Percentiles rank a stretch among this genome's conserved stretches.
Evolutionary conservation across 1,140 invertebrate species (phyloP).

Genomic region (Pantala flavescens): DNA sequence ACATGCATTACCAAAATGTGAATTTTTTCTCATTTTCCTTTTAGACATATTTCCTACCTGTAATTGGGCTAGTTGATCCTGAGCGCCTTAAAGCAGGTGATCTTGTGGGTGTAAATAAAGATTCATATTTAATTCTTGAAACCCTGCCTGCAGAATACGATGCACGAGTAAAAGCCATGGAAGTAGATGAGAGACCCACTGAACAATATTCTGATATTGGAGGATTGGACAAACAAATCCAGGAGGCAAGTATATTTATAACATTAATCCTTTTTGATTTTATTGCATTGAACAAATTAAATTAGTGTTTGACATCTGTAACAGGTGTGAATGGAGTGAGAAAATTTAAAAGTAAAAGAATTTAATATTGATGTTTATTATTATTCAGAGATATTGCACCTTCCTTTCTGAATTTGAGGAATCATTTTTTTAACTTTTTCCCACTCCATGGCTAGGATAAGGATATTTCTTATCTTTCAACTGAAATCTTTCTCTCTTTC

Average conservation of each 20-base stretch:
- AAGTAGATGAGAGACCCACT: conserved; percentile 97
- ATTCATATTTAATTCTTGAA: conserved; percentile 96
- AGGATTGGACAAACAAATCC: conserved; percentile 97
- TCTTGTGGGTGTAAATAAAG: conserved; percentile 98
- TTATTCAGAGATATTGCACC: too few species aligned
- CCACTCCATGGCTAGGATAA: too few species aligned
- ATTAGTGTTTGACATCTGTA: too few species aligned
- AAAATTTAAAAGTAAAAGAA: too few species aligned
- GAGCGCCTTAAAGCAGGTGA: conserved; percentile 96
- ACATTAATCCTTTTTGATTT: conserved; percentile 20
- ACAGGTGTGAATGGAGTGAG: too few species aligned
- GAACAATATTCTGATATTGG: conserved; percentile 99
- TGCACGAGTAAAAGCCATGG: conserved; percentile 98
- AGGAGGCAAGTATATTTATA: conserved; percentile 41
- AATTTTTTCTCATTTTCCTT: conserved; percentile 14
- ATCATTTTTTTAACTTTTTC: too few species aligned
- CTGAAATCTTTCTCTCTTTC: too few species aligned
- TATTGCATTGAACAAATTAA: conserved; percentile 16
- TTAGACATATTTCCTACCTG: conserved; percentile 96
- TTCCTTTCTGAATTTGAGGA: too few species aligned
- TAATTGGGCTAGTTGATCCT: conserved; percentile 96
- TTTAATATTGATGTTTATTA: too few species aligned
- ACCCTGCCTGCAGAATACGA: conserved; percentile 98
- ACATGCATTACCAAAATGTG: too few species aligned
- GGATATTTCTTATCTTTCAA: too few species aligned